phyloP scores from a whole-genome alignment of 1,140 invertebrate genomes.

The Gryllus bimaculatus region DNA sequence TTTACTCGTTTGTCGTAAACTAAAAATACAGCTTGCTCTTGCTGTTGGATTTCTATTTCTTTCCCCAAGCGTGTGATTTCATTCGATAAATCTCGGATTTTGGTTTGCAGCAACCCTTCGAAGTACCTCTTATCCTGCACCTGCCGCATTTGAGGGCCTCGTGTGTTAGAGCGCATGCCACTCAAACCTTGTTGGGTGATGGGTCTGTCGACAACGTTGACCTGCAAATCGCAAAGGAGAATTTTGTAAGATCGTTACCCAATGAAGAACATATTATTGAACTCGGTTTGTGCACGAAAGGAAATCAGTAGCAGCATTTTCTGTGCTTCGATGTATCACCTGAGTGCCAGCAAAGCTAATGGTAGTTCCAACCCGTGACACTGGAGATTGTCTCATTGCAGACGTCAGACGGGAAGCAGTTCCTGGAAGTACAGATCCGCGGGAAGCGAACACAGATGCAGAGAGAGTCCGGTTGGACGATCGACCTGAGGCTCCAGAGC shows the following conservation, averaged over 20 bases:
- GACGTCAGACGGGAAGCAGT: slow-evolving; percentile 22
- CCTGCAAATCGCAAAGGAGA: neutral
- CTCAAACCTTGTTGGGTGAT: slow-evolving; percentile 76
- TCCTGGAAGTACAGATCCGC: slow-evolving; percentile 11
- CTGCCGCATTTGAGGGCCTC: slow-evolving; percentile 46
- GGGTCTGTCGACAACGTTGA: slow-evolving; percentile 54
- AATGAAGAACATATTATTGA: neutral
- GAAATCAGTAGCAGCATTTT: neutral
- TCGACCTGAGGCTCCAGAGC: too few species aligned
- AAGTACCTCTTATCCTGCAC: slow-evolving; percentile 79
- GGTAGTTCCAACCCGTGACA: neutral
- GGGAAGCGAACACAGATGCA: slow-evolving; percentile 6
- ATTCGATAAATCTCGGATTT: slow-evolving; percentile 61
- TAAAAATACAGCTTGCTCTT: slow-evolving; percentile 63
- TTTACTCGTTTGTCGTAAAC: slow-evolving; percentile 66
- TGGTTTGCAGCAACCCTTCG: slow-evolving; percentile 64
- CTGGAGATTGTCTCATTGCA: slow-evolving; percentile 19
- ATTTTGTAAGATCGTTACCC: neutral
- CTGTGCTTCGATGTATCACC: neutral
- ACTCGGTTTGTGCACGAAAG: neutral
- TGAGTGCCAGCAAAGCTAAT: slow-evolving; percentile 7
- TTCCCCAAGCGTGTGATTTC: slow-evolving; percentile 58
- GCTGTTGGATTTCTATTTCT: slow-evolving; percentile 56
- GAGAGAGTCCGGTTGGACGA: neutral
- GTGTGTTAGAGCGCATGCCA: slow-evolving; percentile 58